Evolutionary conservation across 2,888 invertebrate species (phyloP).

Genomic region (Laothoe populi): DNA sequence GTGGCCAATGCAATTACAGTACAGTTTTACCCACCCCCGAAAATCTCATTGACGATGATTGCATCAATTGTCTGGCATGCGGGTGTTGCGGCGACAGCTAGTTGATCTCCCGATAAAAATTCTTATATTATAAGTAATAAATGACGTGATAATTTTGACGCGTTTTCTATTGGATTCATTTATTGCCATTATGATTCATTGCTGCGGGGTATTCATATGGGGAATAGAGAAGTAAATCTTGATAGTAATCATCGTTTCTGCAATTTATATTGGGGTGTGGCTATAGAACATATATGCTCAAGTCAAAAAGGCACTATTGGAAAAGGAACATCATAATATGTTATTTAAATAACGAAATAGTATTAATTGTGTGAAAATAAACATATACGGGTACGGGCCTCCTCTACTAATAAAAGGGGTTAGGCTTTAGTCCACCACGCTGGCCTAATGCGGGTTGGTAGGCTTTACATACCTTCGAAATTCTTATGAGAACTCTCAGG

Average conservation of each 20-base stretch:
- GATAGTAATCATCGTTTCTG: conserved; percentile 10
- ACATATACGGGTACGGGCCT: no score
- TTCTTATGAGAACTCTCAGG: no score
- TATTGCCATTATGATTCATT: conserved; percentile 32
- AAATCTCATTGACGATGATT: conserved; percentile 83
- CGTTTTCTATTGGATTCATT: conserved; percentile 43
- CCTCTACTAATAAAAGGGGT: no score
- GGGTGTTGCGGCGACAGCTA: conserved; percentile 73
- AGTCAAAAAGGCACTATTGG: not conserved
- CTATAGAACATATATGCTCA: not conserved
- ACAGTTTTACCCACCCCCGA: conserved; percentile 72
- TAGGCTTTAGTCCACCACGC: no score
- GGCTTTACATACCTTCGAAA: no score
- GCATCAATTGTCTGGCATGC: conserved; percentile 82
- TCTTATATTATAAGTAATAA: conserved; percentile 66
- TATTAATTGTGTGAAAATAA: no score
- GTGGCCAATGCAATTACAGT: conserved; percentile 81
- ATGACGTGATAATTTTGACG: conserved; percentile 59
- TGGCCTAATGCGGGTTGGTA: no score
- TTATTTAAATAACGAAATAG: no score
- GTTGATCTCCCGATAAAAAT: conserved; percentile 75
- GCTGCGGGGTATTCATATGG: conserved; percentile 22
- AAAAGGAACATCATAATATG: no score
- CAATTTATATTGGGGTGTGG: not conserved
- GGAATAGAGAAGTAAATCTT: conserved; percentile 19